Percentiles rank a stretch among this genome's conserved stretches.
These are phyloP conservation scores for Hemicordylus capensis DNA, from an alignment of 2,113 vertebrate species.

Conservation along the genomic window DNA sequence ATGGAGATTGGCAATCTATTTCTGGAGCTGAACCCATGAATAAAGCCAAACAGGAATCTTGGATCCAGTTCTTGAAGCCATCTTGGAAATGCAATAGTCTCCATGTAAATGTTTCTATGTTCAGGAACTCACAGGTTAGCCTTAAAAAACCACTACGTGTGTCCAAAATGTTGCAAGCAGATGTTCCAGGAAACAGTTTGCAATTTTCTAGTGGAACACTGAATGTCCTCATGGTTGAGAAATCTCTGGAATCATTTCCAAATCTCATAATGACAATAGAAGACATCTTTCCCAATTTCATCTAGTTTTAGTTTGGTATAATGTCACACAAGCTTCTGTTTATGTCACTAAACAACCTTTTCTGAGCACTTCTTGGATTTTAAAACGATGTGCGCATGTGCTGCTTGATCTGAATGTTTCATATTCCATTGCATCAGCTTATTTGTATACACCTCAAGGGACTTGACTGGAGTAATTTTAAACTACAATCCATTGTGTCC, in stretches of 20 bases:
- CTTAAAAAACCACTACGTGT: background rate
- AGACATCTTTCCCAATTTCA: background rate
- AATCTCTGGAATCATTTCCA: background rate
- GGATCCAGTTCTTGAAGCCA: background rate
- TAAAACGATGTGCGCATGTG: background rate
- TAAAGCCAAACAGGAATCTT: background rate
- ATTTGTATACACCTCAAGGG: background rate
- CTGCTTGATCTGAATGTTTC: fast-evolving
- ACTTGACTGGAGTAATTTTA: background rate
- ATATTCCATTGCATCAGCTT: background rate
- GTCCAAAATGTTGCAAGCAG: background rate
- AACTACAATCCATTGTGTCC: background rate
- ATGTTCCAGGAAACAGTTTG: background rate
- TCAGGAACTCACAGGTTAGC: background rate
- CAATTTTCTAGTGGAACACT: background rate
- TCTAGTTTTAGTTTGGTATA: background rate
- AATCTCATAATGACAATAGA: background rate
- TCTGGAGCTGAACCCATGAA: background rate
- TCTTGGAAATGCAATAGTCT: background rate
- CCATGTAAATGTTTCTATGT: background rate
- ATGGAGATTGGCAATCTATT: background rate
- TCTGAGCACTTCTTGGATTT: background rate
- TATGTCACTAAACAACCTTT: background rate
- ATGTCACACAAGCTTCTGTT: background rate
- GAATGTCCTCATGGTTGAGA: background rate